Conservation (phyloP, 2,888 invertebrate genomes). For the Dolomedes plantarius region DNA sequence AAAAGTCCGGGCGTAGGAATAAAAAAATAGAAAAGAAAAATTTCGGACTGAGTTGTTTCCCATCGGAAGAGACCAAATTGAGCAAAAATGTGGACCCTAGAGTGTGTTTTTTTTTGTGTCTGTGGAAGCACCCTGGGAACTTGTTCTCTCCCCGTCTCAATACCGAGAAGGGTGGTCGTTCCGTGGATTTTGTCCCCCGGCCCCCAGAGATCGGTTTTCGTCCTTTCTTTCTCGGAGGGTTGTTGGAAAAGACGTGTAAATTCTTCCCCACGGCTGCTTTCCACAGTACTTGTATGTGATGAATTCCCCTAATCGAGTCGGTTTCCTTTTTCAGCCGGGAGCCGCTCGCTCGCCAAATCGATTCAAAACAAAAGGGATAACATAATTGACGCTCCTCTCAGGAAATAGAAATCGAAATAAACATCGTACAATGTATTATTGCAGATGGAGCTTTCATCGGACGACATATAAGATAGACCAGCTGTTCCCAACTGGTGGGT, state of each 20-base stretch:
- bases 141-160: slow-evolving; percentile 56
- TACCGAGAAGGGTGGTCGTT: slow-evolving; percentile 56
- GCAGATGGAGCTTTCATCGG: no score
- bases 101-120: neutral
- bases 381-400: no score
- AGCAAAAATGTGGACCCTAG: slow-evolving; percentile 45
- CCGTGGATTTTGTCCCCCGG: neutral
- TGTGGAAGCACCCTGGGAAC: slow-evolving; percentile 50
- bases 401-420: no score
- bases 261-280: neutral
- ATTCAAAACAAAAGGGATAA: no score
- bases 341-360: no score
- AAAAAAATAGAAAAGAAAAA: no score
- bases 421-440: no score
- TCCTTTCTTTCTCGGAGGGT: neutral
- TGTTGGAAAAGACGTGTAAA: neutral
- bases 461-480: no score
- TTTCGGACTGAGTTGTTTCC: slow-evolving; percentile 56
- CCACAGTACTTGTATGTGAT: no score
- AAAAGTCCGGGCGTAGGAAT: slow-evolving; percentile 22
- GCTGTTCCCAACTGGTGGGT: no score
- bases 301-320: no score
- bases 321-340: no score
- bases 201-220: slow-evolving; percentile 28
- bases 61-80: slow-evolving; percentile 64